Percentiles rank a stretch among this genome's conserved stretches.
Conservation (phyloP, 2,888 invertebrate species). For the Chydorus sphaericus region DNA sequence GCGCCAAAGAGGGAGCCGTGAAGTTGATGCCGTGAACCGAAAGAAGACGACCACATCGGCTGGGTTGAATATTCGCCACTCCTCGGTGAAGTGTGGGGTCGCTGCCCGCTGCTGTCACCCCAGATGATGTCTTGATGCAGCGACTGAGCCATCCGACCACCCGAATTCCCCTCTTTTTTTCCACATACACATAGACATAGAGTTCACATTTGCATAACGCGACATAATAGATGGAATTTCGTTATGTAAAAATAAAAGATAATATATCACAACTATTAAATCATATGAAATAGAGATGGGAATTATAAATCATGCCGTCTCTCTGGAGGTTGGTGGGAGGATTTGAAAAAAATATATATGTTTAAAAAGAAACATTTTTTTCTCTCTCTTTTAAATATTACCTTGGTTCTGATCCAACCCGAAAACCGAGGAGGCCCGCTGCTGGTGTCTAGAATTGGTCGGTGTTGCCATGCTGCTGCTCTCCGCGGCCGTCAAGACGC, state of each 20-base stretch:
- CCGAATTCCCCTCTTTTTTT: background rate
- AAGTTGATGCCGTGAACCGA: background rate
- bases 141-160: background rate
- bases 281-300: no score
- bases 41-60: background rate
- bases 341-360: no score
- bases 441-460: no score
- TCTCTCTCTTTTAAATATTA: slow-evolving; percentile 11
- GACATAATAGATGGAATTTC: no score
- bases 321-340: no score
- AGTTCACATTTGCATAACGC: no score
- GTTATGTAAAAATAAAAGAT: no score
- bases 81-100: background rate
- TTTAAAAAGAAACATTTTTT: background rate
- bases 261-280: no score
- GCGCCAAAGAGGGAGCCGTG: background rate
- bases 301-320: no score
- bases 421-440: slow-evolving; percentile 55
- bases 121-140: background rate
- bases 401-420: slow-evolving; percentile 47
- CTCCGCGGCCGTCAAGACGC: slow-evolving; percentile 65
- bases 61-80: background rate
- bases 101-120: no score
- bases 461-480: slow-evolving; percentile 59
- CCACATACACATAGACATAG: no score